Conservation (phyloP, 2,797 vertebrate genomes). For the Xyrichtys novacula region DNA sequence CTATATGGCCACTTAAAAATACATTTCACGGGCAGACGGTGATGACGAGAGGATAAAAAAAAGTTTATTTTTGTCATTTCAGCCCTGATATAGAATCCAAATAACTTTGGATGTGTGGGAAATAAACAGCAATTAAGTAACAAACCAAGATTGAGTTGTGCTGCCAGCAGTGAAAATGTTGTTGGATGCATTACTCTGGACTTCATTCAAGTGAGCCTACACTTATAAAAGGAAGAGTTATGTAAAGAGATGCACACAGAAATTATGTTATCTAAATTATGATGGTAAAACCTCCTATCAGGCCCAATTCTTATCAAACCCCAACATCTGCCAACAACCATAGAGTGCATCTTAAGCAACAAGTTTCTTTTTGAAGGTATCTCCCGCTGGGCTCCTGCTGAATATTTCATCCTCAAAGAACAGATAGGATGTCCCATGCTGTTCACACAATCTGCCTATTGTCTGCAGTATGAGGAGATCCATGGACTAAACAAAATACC, state of each 20-base stretch:
- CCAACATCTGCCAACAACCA: constrained; percentile 29
- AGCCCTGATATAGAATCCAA: no score
- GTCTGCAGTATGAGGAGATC: constrained; percentile 41
- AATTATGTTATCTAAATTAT: neutral
- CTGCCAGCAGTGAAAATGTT: neutral
- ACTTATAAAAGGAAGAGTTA: neutral
- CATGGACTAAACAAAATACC: constrained; percentile 33
- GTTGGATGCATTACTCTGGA: neutral
- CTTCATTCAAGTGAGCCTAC: neutral
- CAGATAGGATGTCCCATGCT: constrained; percentile 54
- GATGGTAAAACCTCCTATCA: neutral
- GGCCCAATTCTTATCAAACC: constrained; percentile 28
- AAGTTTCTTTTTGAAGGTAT: constrained; percentile 37
- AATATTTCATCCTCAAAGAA: constrained; percentile 75
- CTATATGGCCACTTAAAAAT: no score
- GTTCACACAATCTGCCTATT: constrained; percentile 59
- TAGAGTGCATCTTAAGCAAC: constrained; percentile 1
- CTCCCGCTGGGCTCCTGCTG: constrained; percentile 42
- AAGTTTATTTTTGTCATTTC: no score
- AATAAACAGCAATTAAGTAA: neutral
- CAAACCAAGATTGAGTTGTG: neutral
- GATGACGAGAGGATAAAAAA: no score
- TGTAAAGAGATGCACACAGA: neutral
- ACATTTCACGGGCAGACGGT: no score
- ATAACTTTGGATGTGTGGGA: neutral